These are phyloP conservation scores for Selenia dentaria DNA, from an alignment of 2,888 invertebrate species.

Conservation along the genomic window DNA sequence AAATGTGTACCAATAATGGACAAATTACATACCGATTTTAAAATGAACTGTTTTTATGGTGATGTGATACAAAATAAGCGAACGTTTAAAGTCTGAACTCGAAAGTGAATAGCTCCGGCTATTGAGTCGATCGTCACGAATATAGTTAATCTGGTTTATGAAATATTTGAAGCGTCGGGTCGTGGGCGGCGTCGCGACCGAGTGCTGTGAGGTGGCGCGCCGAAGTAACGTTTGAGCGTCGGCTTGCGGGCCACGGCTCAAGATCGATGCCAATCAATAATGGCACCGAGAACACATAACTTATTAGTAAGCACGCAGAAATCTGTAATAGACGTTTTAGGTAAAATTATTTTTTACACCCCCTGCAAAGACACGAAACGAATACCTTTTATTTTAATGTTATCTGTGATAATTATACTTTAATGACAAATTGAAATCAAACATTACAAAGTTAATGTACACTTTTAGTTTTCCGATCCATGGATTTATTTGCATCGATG, in stretches of 20 bases:
- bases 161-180: background rate
- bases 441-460: slow-evolving; percentile 39
- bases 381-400: slow-evolving; percentile 72
- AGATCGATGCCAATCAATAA: slow-evolving; percentile 28
- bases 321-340: slow-evolving; percentile 33
- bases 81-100: slow-evolving; percentile 7
- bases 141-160: slow-evolving; percentile 5
- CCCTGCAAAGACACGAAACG: slow-evolving; percentile 53
- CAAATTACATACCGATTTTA: slow-evolving; percentile 1
- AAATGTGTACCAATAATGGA: slow-evolving; percentile 6
- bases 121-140: background rate
- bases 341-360: slow-evolving; percentile 49
- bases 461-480: slow-evolving; percentile 30
- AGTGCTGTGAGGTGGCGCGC: slow-evolving; percentile 9
- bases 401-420: slow-evolving; percentile 81
- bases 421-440: slow-evolving; percentile 61
- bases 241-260: slow-evolving; percentile 9
- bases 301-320: slow-evolving; percentile 36
- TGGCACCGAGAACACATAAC: slow-evolving; percentile 36
- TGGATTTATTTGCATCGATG: slow-evolving; percentile 37
- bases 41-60: slow-evolving; percentile 3
- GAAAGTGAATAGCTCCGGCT: slow-evolving; percentile 8
- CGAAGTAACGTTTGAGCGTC: slow-evolving; percentile 1
- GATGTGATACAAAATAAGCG: background rate
- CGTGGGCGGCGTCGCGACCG: slow-evolving; percentile 3